Evolutionary conservation across 2,888 invertebrate species (phyloP).

Genomic region (Perdita meconis): DNA sequence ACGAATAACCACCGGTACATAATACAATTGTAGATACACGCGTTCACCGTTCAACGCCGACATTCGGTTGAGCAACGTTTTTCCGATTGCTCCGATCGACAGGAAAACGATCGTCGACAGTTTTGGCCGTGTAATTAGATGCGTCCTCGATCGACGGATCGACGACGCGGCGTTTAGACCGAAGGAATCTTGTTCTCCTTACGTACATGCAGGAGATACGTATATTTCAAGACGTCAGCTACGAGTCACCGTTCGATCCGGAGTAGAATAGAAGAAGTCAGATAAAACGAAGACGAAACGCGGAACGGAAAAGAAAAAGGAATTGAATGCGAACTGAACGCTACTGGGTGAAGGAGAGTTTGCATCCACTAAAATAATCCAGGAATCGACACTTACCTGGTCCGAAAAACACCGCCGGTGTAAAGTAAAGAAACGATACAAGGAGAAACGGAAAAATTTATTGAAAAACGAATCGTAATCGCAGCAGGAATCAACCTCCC

Average conservation of each 20-base stretch:
- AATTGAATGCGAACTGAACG: not conserved
- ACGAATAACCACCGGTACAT: slow-evolving; percentile 24
- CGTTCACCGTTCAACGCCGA: slow-evolving; percentile 23
- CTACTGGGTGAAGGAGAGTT: not conserved
- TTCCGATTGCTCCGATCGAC: not conserved
- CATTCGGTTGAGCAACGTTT: slow-evolving; percentile 30
- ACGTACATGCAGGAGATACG: not conserved
- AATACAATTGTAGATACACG: slow-evolving; percentile 22
- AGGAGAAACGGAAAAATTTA: slow-evolving; percentile 46
- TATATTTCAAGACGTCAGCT: no score
- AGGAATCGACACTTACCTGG: slow-evolving; percentile 57
- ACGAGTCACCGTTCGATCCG: no score
- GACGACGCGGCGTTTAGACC: not conserved
- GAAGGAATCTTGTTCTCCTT: slow-evolving; percentile 6
- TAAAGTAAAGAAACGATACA: slow-evolving; percentile 40
- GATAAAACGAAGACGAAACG: not conserved
- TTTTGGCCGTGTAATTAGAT: slow-evolving; percentile 22
- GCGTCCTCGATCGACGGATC: slow-evolving; percentile 6
- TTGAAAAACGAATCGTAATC: slow-evolving; percentile 59
- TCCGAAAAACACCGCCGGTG: slow-evolving; percentile 6
- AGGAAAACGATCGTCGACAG: not conserved
- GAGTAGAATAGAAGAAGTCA: not conserved
- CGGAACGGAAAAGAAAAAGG: not conserved
- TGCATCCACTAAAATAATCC: slow-evolving; percentile 32
- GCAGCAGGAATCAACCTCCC: slow-evolving; percentile 52